A percentile compares a stretch with the other conserved stretches of the same genome.
phyloP scores from a whole-genome alignment of 2,113 vertebrate species.

The Riparia riparia region DNA sequence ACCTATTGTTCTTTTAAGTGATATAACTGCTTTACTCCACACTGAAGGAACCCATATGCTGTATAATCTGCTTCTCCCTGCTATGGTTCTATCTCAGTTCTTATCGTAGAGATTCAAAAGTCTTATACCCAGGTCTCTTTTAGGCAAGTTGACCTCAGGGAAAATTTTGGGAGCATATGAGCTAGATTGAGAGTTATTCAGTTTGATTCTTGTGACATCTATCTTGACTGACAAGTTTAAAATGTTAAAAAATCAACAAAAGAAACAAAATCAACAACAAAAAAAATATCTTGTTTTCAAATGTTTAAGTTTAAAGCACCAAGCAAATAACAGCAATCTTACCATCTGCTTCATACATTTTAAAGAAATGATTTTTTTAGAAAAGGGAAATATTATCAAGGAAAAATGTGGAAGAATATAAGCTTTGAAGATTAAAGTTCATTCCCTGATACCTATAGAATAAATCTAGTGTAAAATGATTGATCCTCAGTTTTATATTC shows the following conservation, averaged over 20 bases:
- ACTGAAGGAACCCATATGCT: background rate
- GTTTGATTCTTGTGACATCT: background rate
- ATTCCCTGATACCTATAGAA: background rate
- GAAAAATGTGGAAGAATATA: background rate
- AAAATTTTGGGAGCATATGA: background rate
- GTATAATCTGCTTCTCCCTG: background rate
- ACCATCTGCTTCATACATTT: conserved; percentile 35
- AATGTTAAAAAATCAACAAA: background rate
- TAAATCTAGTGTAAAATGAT: background rate
- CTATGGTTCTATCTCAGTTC: background rate
- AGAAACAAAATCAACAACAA: background rate
- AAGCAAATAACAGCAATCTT: conserved; percentile 27
- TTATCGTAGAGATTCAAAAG: background rate
- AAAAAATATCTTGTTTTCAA: background rate
- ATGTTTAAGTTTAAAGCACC: background rate
- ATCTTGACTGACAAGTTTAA: background rate
- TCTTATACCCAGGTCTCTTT: background rate
- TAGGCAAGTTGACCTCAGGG: background rate
- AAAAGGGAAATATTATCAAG: background rate
- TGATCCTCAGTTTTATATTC: background rate
- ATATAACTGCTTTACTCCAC: background rate
- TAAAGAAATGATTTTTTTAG: background rate
- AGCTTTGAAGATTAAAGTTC: background rate
- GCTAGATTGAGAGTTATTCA: rapidly evolving
- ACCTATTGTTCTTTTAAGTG: conserved; percentile 12